Evolutionary conservation across 2,888 invertebrate species (phyloP), one percentile per base, ranked within the genome.

Genomic region (Phengaris alcon): DNA sequence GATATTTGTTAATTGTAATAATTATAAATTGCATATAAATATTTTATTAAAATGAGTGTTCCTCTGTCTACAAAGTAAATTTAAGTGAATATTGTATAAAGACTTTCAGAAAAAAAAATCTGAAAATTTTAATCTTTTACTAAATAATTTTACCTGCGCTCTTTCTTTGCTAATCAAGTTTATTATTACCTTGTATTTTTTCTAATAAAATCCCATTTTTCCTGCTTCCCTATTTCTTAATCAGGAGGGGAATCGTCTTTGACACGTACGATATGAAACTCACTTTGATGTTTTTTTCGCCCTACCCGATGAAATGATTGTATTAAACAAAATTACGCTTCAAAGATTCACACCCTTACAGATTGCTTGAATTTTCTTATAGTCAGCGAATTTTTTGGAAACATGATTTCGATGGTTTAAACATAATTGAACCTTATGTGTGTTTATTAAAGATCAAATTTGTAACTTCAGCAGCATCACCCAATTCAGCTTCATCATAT

Each of bases 271-370:
- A 72, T 54, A 72, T 52, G 72, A 35, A 48, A n/a, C 69, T 69
- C 72, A 2, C 72, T 72, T 72, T 72, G 72, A 72, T 72, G 52
- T 72, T 72, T 52, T 35, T 51, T 72, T 52, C 52, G 54, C 72
- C 72, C 72, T 54, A 22, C 52, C 72, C 35, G 12, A 52, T 72
- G 52, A 72, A 72, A 72, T 72, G 54, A 72, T 72, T 72, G 72
- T 72, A 72, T 72, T 72, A 72, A 54, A 72, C 52, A 72, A 72
- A 72, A 72, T 72, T 72, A 72, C 54, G 54, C 72, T 72, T 72
- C 72, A 72, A 72, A 72, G 72, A 72, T 52, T 22, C 52, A 72
- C 72, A 54, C 72, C 54, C 72, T 35, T 64, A 44, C 35, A 64
- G 64, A 64, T 64, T 64, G 64, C 64, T 64, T 64, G 64, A 13